These are phyloP conservation scores for Gymnopithys bicolor DNA, from an alignment of 2,797 vertebrate species.

Conservation along the genomic window DNA sequence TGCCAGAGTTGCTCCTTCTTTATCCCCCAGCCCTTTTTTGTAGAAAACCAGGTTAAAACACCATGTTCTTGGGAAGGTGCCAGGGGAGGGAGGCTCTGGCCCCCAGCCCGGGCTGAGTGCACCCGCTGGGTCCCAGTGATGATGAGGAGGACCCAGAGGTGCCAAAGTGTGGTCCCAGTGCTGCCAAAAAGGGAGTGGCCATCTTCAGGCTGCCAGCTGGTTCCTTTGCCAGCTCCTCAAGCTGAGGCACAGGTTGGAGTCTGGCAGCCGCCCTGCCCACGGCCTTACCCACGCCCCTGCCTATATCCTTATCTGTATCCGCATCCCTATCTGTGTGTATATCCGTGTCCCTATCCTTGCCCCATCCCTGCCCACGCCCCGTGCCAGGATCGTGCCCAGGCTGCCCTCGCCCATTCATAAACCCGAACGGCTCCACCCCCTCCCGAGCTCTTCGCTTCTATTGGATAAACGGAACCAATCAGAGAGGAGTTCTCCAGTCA, in stretches of 20 bases:
- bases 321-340: neutral
- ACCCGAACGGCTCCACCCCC: neutral
- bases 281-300: neutral
- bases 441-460: fast-evolving
- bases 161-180: fast-evolving
- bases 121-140: neutral
- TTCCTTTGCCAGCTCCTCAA: neutral
- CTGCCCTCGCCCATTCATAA: neutral
- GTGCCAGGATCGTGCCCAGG: neutral
- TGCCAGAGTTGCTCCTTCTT: neutral
- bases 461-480: neutral
- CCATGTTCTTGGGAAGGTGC: neutral
- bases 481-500: fast-evolving
- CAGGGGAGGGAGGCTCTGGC: neutral
- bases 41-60: neutral
- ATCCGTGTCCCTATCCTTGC: neutral
- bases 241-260: neutral
- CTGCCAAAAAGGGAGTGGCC: neutral
- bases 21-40: neutral
- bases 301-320: neutral
- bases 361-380: neutral
- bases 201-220: neutral
- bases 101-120: neutral
- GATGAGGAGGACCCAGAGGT: neutral
- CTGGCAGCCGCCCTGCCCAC: neutral